A percentile compares a stretch with the other conserved stretches of the same genome.
These are phyloP conservation scores for Lasioglossum morio DNA, from an alignment of 2,888 invertebrate genomes.

Conservation along the genomic window DNA sequence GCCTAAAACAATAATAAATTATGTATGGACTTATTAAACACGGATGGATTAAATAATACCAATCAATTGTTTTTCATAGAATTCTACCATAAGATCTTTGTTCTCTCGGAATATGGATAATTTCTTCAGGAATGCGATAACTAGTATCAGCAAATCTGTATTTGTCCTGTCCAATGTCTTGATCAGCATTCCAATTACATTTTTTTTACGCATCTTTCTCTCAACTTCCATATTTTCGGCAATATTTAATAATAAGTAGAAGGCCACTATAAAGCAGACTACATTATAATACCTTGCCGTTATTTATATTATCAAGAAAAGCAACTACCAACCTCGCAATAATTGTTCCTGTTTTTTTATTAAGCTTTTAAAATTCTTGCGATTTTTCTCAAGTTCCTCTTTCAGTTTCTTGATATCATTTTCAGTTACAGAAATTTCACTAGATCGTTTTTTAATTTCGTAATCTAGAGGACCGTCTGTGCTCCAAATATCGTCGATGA, in stretches of 20 bases:
- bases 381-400: constrained; percentile 92
- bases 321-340: constrained; percentile 86
- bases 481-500: constrained; percentile 81
- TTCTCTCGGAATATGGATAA: constrained; percentile 97
- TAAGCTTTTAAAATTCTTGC: constrained; percentile 91
- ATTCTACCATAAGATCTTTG: constrained; percentile 93
- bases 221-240: constrained; percentile 98
- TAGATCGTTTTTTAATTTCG: constrained; percentile 78
- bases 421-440: constrained; percentile 75
- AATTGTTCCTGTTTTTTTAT: constrained; percentile 97
- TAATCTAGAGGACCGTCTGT: constrained; percentile 81
- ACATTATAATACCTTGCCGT: constrained; percentile 9
- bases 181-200: constrained; percentile 94
- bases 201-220: constrained; percentile 98
- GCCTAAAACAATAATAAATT: constrained; percentile 82
- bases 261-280: constrained; percentile 89
- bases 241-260: constrained; percentile 96
- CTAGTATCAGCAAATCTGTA: constrained; percentile 94
- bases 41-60: neutral
- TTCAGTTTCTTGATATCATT: constrained; percentile 84
- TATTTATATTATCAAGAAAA: constrained; percentile 23
- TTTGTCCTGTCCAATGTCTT: constrained; percentile 96
- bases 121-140: constrained; percentile 97
- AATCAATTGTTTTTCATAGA: neutral
- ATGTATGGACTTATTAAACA: neutral